A percentile compares a stretch with the other conserved stretches of the same genome.
These are phyloP conservation scores for Puntigrus tetrazona DNA, from an alignment of 2,113 vertebrate species.

Conservation along the genomic window DNA sequence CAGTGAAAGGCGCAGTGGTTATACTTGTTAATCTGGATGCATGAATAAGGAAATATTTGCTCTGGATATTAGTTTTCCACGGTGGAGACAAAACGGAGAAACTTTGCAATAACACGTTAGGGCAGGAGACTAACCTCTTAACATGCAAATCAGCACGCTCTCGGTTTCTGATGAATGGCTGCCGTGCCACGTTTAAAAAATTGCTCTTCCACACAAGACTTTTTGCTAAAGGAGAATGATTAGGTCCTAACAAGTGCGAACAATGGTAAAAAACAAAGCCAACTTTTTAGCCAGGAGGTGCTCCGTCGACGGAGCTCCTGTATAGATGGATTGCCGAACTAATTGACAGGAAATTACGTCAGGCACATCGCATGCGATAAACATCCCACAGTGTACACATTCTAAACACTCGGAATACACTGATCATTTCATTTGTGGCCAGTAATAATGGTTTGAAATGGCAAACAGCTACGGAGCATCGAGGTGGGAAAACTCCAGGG, in stretches of 20 bases:
- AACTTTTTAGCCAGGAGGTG: slow-evolving; percentile 17
- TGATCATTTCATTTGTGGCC: slow-evolving; percentile 48
- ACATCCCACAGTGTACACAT: background rate
- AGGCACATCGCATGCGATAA: background rate
- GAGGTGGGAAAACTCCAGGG: slow-evolving; percentile 30
- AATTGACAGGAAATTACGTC: slow-evolving; percentile 13
- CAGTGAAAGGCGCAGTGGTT: slow-evolving; percentile 68
- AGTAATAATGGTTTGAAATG: slow-evolving; percentile 31
- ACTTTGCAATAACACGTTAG: slow-evolving; percentile 64
- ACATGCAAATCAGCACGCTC: slow-evolving; percentile 64
- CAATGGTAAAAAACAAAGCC: slow-evolving; percentile 54
- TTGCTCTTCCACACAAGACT: slow-evolving; percentile 48
- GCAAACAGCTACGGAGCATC: background rate
- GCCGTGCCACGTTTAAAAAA: slow-evolving; percentile 58
- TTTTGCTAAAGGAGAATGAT: slow-evolving; percentile 50
- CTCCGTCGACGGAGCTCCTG: background rate
- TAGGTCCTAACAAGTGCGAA: slow-evolving; percentile 55
- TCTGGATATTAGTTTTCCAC: slow-evolving; percentile 75
- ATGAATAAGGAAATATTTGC: slow-evolving; percentile 75
- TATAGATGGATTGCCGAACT: background rate
- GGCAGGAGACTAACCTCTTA: slow-evolving; percentile 59
- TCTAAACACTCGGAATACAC: slow-evolving; percentile 23
- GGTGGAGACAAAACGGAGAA: slow-evolving; percentile 62
- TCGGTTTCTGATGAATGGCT: slow-evolving; percentile 62
- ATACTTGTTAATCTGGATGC: slow-evolving; percentile 76